phyloP scores from a whole-genome alignment of 2,888 invertebrate species.

The Eremobia ochroleuca region DNA sequence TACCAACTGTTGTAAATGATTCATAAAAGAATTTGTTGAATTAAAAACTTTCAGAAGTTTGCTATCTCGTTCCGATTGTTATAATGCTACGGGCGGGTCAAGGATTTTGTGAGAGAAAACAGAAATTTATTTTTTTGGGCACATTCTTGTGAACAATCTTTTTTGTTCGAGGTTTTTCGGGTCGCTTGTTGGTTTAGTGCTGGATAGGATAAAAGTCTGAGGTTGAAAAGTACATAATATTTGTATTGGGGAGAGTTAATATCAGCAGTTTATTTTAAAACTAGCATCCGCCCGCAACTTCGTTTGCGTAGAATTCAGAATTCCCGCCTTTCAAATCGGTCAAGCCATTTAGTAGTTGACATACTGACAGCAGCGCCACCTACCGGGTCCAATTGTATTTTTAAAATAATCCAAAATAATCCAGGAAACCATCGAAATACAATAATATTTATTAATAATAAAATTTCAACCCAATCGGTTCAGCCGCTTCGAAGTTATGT shows the following conservation, averaged over 20 bases:
- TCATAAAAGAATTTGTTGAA: constrained; percentile 70
- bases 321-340: no score
- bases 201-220: constrained; percentile 1
- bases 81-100: constrained; percentile 58
- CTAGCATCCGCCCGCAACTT: no score
- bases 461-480: no score
- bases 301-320: no score
- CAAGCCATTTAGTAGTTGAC: no score
- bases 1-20: constrained; percentile 65
- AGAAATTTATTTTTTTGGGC: constrained; percentile 44
- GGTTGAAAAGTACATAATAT: constrained; percentile 10
- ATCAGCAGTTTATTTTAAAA: background rate
- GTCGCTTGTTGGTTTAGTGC: constrained; percentile 34
- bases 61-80: constrained; percentile 65
- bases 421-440: no score
- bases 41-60: constrained; percentile 66
- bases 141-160: constrained; percentile 37
- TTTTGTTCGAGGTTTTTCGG: constrained; percentile 29
- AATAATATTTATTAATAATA: no score
- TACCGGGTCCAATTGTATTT: no score
- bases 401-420: no score
- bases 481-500: no score
- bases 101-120: constrained; percentile 44
- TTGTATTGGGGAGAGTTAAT: background rate
- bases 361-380: no score